phyloP scores from a whole-genome alignment of 2,113 vertebrate species.

The Oncorhynchus kisutch region DNA sequence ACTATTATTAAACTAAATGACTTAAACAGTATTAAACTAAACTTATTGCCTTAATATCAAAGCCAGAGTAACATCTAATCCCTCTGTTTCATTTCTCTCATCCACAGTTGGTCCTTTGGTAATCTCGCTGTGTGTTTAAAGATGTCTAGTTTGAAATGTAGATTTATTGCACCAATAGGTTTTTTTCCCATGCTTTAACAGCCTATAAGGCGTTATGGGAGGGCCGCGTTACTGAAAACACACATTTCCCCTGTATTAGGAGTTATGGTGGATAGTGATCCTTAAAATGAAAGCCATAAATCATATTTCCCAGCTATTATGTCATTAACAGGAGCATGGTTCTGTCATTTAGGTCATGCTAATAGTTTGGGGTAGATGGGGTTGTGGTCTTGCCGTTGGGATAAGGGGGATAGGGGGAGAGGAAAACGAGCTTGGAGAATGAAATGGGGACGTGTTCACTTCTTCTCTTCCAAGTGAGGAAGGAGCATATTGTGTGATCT shows the following conservation, averaged over 20 bases:
- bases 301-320: constrained; percentile 73
- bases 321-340: constrained; percentile 75
- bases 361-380: constrained; percentile 67
- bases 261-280: constrained; percentile 71
- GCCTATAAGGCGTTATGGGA: constrained; percentile 67
- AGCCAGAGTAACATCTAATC: constrained; percentile 55
- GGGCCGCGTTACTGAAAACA: constrained; percentile 73
- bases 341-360: constrained; percentile 76
- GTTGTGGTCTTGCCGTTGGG: constrained; percentile 43
- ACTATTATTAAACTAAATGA: constrained; percentile 61
- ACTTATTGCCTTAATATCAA: constrained; percentile 55
- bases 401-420: too few relatives aligned
- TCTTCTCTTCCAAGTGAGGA: constrained; percentile 32
- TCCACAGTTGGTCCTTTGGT: constrained; percentile 56
- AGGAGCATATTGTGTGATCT: constrained; percentile 44
- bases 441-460: constrained; percentile 33
- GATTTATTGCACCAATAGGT: constrained; percentile 80
- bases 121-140: constrained; percentile 58
- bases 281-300: constrained; percentile 79
- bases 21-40: constrained; percentile 34
- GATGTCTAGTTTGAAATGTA: constrained; percentile 69
- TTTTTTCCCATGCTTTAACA: constrained; percentile 76
- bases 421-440: constrained; percentile 35
- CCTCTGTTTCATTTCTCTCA: constrained; percentile 50
- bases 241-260: constrained; percentile 74